Evolutionary conservation across 2,797 vertebrate species (phyloP), one percentile per base, ranked within the genome.

Genomic region (Esox masquinongy): DNA sequence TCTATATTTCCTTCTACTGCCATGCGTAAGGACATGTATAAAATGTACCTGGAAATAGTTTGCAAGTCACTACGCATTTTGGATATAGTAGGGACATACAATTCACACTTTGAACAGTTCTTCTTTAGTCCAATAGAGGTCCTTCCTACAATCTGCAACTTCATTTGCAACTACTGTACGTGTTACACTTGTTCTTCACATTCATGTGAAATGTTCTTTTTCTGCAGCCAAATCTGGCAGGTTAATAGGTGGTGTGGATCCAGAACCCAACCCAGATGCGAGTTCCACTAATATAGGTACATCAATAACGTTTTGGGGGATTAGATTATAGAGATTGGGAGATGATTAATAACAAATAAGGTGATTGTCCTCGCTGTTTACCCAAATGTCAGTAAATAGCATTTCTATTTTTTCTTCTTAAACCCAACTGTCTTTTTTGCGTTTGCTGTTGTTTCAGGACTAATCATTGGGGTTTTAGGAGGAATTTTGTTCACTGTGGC

Each of bases 381-480:
- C 29, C 29, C 29, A 31, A 31, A 31, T 31, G 29, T 31, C 1
- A 31, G 29, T 31, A 31, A 24, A 7, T 19, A 31, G 7, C 17
- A 19, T 11, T 19, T 61, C 8, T 14, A 15, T 73, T 22, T 19
- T 47, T 22, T 22, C 12, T 31, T 6, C 12, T 31, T 6, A 50
- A 24, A 19, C 11, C 26, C 34, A 68, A 31, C 26, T 63, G 22
- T 29, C 8, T 74, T 49, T 59, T 8, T 59, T 59, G 49, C 63
- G 17, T 69, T 56, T 70, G 17, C 24, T 68, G 34, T 51, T 70
- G 31, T 76, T 0, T 70, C 74, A 89, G 88, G 88, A 8, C 29
- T 89, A 72, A 78, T 88, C 70, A 83, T 85, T 34, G 85, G 82
- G 3, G 19, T 88, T 69, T 8, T 88, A 63, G 88, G 85, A 31